Conservation (phyloP, 92 coral and sea anemone genomes). For the Anthopleura xanthogrammica region DNA sequence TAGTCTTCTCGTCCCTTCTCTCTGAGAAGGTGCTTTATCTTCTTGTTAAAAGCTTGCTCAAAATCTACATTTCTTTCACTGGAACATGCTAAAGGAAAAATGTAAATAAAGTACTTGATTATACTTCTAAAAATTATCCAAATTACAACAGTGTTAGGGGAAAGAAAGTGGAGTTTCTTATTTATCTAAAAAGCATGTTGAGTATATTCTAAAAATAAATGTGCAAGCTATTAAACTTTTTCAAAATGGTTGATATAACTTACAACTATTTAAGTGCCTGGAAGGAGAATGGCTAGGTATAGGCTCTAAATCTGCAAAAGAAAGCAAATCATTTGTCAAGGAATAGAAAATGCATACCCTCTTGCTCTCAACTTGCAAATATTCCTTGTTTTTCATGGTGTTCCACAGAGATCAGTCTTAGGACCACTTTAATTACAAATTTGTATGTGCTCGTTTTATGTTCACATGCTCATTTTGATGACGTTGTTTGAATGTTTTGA, state of each 20-base stretch:
- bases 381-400: background rate
- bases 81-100: background rate
- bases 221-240: background rate
- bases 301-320: constrained; percentile 9
- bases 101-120: background rate
- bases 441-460: background rate
- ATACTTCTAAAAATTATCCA: background rate
- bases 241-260: background rate
- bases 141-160: background rate
- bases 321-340: background rate
- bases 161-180: background rate
- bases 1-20: background rate
- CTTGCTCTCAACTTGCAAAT: no score
- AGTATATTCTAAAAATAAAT: no score
- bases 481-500: no score
- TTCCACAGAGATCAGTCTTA: background rate
- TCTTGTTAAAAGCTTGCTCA: constrained; percentile 18
- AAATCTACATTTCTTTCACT: constrained; percentile 14
- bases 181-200: background rate
- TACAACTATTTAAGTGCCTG: background rate
- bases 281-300: background rate
- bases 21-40: constrained; percentile 7
- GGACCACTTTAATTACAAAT: background rate
- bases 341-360: background rate
- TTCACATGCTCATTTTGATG: no score